Evolutionary conservation across 2,888 invertebrate species (phyloP).

Genomic region (Drosophila hawaiiensis): DNA sequence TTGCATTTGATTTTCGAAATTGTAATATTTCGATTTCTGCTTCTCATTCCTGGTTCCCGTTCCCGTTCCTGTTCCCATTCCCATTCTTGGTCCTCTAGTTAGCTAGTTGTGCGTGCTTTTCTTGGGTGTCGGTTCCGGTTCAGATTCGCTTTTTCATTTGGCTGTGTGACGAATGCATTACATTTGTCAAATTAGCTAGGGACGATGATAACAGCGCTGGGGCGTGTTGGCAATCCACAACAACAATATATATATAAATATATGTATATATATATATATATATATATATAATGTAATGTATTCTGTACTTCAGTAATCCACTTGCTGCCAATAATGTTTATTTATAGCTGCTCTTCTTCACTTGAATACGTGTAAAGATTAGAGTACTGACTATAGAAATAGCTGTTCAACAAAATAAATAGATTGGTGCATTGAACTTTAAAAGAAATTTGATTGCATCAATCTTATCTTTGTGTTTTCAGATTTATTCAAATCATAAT

Average conservation of each 20-base stretch:
- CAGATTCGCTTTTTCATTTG: constrained; percentile 3
- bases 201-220: constrained; percentile 36
- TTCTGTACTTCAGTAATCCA: constrained; percentile 56
- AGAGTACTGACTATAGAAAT: not conserved
- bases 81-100: not conserved
- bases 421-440: constrained; percentile 17
- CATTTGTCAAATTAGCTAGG: constrained; percentile 76
- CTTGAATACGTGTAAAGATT: constrained; percentile 35
- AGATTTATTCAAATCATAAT: not conserved
- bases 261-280: not conserved
- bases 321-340: constrained; percentile 62
- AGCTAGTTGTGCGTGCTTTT: not conserved
- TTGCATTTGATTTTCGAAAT: constrained; percentile 73
- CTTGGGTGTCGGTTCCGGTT: constrained; percentile 6
- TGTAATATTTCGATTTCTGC: constrained; percentile 55
- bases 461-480: not conserved
- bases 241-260: not conserved
- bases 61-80: not conserved
- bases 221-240: constrained; percentile 17
- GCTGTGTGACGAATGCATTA: constrained; percentile 65
- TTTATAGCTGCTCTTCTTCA: constrained; percentile 41
- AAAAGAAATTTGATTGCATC: not conserved
- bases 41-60: not conserved
- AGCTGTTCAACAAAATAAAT: not conserved
- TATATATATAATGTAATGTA: not conserved